Percentiles rank a stretch among this genome's conserved stretches.
Conservation (phyloP, 2,888 invertebrate genomes). For the Drosophila subsilvestris region DNA sequence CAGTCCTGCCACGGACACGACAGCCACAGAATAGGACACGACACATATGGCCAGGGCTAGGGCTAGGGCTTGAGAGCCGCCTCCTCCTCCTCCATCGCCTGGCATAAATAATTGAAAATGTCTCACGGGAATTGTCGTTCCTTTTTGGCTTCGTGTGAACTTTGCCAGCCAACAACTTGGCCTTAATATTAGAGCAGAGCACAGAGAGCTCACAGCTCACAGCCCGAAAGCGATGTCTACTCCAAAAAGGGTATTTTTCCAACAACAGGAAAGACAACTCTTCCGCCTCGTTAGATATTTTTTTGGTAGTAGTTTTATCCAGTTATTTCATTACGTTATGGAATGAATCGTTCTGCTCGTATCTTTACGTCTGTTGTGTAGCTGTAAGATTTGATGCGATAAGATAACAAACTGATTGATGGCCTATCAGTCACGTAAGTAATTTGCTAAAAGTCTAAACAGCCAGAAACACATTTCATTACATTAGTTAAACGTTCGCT, state of each 20-base stretch:
- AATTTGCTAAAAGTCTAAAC: conserved; percentile 28
- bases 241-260: not conserved
- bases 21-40: conserved; percentile 35
- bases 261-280: not conserved
- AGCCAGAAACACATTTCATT: conserved; percentile 1
- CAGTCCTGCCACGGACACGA: conserved; percentile 50
- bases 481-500: conserved; percentile 1
- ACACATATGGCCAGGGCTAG: conserved; percentile 66
- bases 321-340: conserved; percentile 7
- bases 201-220: too few species aligned
- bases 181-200: conserved; percentile 71
- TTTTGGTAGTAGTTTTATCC: not conserved
- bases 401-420: conserved; percentile 6
- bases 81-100: conserved; percentile 5
- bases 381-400: conserved; percentile 27
- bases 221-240: conserved; percentile 30
- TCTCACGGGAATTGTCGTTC: conserved; percentile 67
- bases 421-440: conserved; percentile 7
- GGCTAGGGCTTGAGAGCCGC: conserved; percentile 45
- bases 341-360: not conserved
- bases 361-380: conserved; percentile 10
- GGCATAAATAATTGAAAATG: conserved; percentile 80
- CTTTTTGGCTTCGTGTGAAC: conserved; percentile 67
- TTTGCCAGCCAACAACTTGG: conserved; percentile 72
- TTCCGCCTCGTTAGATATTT: not conserved